Conservation (phyloP, 2,888 invertebrate species). For the Folsomia candida region DNA sequence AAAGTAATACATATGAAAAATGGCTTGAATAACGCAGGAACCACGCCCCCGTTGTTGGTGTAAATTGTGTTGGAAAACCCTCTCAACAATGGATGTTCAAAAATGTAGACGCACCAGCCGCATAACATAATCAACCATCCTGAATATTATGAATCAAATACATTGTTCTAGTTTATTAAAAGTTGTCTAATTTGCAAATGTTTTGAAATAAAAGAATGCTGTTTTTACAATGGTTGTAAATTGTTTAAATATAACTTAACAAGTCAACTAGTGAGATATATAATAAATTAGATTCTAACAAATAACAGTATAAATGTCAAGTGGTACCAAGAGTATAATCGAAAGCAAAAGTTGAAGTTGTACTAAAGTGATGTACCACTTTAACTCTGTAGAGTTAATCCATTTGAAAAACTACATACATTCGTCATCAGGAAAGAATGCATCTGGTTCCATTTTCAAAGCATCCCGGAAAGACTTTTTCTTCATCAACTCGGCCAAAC, state of each 20-base stretch:
- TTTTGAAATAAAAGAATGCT: too few relatives aligned
- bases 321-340: too few relatives aligned
- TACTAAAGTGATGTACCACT: too few relatives aligned
- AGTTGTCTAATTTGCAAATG: too few relatives aligned
- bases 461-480: slow-evolving; percentile 9
- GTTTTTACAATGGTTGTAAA: too few relatives aligned
- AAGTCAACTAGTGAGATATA: too few relatives aligned
- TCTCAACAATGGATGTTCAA: neutral
- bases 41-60: neutral
- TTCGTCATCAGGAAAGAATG: slow-evolving; percentile 19
- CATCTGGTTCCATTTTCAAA: slow-evolving; percentile 19
- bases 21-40: neutral
- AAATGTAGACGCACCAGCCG: neutral
- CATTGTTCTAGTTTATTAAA: neutral
- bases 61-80: neutral
- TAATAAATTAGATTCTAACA: too few relatives aligned
- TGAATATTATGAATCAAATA: neutral
- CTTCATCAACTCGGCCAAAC: slow-evolving; percentile 9
- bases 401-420: neutral
- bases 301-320: too few relatives aligned
- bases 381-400: too few relatives aligned
- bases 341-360: too few relatives aligned
- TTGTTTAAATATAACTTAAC: too few relatives aligned
- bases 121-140: neutral
- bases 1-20: too few relatives aligned